Conservation (phyloP, 2,797 vertebrate species). For the Smutsia temminckii region DNA sequence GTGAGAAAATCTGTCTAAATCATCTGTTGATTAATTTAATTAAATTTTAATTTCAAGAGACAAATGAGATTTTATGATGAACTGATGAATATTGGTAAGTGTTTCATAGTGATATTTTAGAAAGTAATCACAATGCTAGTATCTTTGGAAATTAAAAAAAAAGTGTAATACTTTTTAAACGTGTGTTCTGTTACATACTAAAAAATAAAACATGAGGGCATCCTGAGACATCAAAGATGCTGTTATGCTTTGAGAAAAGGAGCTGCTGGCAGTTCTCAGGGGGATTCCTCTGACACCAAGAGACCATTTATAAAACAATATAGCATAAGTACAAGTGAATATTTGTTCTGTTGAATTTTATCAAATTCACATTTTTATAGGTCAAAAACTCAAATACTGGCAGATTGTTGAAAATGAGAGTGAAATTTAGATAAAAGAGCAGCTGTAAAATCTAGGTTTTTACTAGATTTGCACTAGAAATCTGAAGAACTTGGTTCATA, state of each 20-base stretch:
- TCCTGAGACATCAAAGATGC: neutral
- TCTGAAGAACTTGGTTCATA: neutral
- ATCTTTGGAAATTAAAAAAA: neutral
- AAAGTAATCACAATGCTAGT: neutral
- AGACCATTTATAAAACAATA: neutral
- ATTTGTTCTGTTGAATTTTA: slow-evolving; percentile 8
- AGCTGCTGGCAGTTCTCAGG: neutral
- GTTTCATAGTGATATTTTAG: neutral
- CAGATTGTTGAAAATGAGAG: neutral
- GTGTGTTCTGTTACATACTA: neutral
- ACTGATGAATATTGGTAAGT: neutral
- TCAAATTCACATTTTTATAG: neutral
- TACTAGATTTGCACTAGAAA: neutral
- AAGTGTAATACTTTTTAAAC: neutral
- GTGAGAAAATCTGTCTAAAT: slow-evolving; percentile 17
- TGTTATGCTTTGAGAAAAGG: neutral
- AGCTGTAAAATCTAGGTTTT: neutral
- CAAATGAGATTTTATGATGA: neutral
- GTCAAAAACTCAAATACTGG: neutral
- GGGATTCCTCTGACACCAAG: neutral
- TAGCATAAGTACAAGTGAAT: neutral
- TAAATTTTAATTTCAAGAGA: slow-evolving; percentile 46
- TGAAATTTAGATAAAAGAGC: slow-evolving; percentile 5
- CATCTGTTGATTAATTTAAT: neutral
- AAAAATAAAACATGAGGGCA: neutral